phyloP scores from a whole-genome alignment of 2,113 vertebrate species.

The Ceuthmochares aereus region DNA sequence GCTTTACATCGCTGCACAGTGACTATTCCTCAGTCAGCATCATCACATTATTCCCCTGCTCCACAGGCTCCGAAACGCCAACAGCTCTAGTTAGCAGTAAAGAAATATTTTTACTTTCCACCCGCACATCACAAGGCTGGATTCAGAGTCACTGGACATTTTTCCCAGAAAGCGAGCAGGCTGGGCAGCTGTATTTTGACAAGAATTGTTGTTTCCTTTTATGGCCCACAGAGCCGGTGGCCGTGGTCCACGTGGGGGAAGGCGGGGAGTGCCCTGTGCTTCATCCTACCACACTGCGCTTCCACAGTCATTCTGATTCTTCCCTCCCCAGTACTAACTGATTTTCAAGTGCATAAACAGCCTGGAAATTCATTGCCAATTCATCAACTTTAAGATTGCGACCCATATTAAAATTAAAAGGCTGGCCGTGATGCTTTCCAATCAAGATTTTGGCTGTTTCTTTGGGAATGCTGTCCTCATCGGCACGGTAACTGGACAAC shows the following conservation, averaged over 20 bases:
- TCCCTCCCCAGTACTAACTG: not conserved
- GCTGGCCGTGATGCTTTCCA: not conserved
- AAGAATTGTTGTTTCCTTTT: constrained; percentile 34
- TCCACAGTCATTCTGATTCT: not conserved
- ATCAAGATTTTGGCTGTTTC: not conserved
- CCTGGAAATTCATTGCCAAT: not conserved
- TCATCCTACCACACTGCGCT: not conserved
- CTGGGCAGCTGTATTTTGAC: constrained; percentile 30
- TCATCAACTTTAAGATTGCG: accelerated
- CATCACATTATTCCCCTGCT: not conserved
- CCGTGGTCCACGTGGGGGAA: not conserved
- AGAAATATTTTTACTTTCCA: constrained; percentile 15
- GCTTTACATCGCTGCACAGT: not conserved
- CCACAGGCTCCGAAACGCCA: not conserved
- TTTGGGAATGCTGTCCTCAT: not conserved
- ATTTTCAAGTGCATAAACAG: not conserved
- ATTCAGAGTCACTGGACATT: constrained; percentile 6
- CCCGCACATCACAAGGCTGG: not conserved
- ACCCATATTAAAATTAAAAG: not conserved
- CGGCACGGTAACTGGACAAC: not conserved
- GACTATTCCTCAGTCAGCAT: not conserved
- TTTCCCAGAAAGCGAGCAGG: constrained; percentile 8
- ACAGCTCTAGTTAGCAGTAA: not conserved
- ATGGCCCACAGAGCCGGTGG: not conserved
- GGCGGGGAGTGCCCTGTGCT: not conserved